phyloP scores from a whole-genome alignment of 2,888 invertebrate species.

The Resseliella maxima region DNA sequence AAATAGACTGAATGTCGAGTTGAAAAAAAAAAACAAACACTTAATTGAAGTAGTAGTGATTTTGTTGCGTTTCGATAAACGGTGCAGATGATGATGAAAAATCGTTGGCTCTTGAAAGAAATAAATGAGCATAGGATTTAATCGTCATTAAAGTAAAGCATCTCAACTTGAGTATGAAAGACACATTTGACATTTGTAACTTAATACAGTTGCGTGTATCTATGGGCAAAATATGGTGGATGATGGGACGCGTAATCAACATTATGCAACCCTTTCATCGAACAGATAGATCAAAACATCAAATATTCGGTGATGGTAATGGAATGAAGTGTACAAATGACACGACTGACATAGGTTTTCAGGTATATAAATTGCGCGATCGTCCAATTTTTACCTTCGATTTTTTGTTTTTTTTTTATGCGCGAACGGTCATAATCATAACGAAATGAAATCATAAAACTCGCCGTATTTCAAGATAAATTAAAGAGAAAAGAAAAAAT shows the following conservation, averaged over 20 bases:
- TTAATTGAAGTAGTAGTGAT: slow-evolving; percentile 1
- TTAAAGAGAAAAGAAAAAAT: neutral
- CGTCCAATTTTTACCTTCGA: slow-evolving; percentile 10
- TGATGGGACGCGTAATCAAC: neutral
- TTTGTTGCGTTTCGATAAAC: neutral
- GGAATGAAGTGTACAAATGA: slow-evolving; percentile 42
- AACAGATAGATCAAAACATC: slow-evolving; percentile 34
- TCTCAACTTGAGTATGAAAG: neutral
- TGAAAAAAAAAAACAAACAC: slow-evolving; percentile 38
- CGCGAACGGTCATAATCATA: slow-evolving; percentile 34
- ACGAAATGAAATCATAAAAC: slow-evolving; percentile 44
- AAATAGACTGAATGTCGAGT: no score
- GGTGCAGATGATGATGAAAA: neutral
- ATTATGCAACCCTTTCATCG: neutral
- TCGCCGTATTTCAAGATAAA: neutral
- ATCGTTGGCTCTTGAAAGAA: slow-evolving; percentile 32
- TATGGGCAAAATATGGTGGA: neutral
- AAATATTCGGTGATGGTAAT: neutral
- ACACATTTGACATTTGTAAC: slow-evolving; percentile 21
- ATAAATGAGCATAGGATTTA: slow-evolving; percentile 45
- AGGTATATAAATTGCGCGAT: neutral
- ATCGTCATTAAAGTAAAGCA: slow-evolving; percentile 44
- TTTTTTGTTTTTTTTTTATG: neutral
- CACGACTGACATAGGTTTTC: slow-evolving; percentile 13
- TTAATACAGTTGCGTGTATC: slow-evolving; percentile 21